Evolutionary conservation across 2,113 vertebrate genomes (phyloP).

Genomic region (Saguinus imperator): DNA sequence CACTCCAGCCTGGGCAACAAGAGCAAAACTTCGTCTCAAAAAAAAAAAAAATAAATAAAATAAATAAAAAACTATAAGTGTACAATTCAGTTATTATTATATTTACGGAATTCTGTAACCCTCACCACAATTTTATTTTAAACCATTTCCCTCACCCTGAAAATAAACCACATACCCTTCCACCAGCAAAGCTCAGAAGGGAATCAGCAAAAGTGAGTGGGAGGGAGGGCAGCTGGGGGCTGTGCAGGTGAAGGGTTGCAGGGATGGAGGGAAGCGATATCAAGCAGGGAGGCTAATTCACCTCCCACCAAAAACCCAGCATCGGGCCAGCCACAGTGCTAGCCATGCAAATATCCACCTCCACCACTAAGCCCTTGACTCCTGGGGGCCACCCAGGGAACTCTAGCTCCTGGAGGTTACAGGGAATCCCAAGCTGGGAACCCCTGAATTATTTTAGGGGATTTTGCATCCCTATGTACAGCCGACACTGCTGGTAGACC

Average conservation of each 20-base stretch:
- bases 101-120: neutral
- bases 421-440: neutral
- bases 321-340: neutral
- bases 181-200: neutral
- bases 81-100: neutral
- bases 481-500: neutral
- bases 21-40: too few relatives aligned
- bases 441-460: conserved; percentile 42
- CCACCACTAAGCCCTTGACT: neutral
- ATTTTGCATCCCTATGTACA: conserved; percentile 16
- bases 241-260: neutral
- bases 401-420: neutral
- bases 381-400: neutral
- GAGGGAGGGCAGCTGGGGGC: neutral
- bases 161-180: neutral
- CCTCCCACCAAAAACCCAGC: neutral
- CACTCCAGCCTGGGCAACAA: too few relatives aligned
- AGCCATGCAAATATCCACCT: accelerated
- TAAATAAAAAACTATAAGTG: neutral
- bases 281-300: neutral
- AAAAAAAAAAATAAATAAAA: too few relatives aligned
- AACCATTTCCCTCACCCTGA: neutral
- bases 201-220: too few relatives aligned
- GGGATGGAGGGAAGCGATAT: neutral
- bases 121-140: neutral